A percentile compares a stretch with the other conserved stretches of the same genome.
Conservation (phyloP, 30 jellyfish, hydroid and myxozoan genomes). For the Haliclystus octoradiatus region DNA sequence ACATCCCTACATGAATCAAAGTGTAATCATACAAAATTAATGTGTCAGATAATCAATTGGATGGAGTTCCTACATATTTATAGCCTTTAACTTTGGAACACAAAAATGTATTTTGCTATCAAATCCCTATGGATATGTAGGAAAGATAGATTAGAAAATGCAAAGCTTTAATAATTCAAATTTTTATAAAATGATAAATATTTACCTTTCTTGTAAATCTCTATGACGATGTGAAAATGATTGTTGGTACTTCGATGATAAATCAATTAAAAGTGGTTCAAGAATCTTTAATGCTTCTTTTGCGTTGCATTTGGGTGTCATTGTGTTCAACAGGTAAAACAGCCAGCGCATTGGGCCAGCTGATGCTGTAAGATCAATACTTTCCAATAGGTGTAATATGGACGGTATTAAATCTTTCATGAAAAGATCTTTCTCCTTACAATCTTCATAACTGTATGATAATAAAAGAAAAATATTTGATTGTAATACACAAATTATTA, state of each 20-base stretch:
- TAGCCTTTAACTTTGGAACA: no score
- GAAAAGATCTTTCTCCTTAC: slow-evolving; percentile 4
- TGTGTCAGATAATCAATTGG: no score
- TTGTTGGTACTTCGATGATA: neutral
- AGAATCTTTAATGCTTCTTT: neutral
- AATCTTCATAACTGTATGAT: neutral
- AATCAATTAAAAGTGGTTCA: neutral
- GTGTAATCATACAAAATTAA: neutral
- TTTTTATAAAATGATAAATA: neutral
- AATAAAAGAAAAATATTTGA: neutral
- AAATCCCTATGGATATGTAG: neutral
- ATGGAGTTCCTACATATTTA: no score
- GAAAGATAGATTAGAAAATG: neutral
- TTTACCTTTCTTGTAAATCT: neutral
- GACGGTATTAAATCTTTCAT: neutral
- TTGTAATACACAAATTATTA: neutral
- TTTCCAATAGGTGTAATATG: neutral
- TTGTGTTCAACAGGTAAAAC: slow-evolving; percentile 19
- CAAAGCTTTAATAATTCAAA: neutral
- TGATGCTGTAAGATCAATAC: slow-evolving; percentile 25
- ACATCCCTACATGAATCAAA: neutral
- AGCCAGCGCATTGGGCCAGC: slow-evolving; percentile 84
- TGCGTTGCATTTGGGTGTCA: neutral
- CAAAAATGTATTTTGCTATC: neutral
- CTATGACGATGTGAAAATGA: neutral